Base-by-base conservation (phyloP, 2,797 vertebrate species). In the Geotria australis region DNA sequence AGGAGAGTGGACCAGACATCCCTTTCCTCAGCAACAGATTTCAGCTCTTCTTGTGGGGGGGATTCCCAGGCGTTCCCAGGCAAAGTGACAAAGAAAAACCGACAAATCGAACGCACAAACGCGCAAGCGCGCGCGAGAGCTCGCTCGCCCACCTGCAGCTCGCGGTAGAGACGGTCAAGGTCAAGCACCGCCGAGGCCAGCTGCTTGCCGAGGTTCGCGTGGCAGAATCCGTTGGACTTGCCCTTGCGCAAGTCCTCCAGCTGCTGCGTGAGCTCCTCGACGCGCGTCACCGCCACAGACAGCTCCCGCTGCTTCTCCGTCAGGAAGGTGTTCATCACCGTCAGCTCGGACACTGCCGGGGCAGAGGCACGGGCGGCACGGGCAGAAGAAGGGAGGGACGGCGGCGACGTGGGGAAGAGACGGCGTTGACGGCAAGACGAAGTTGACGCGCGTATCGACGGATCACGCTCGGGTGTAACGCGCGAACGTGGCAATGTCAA, bases 271-370 rank as follows among this genome's bases (percentile, higher is more conserved):
- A 96, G 76, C 61, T 88, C 82, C 63, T 96, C 84, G 47, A 91
- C 85, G 63, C 81, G 75, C 1, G 79, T 73, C 65, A 76, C 76
- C 0, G 88, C 88, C 61, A 76, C 69, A 62, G 84, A 73, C 58
- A 96, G 75, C 72, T 96, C 88, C 60, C 76, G 72, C 74, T 94
- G 85, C 70, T 94, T 96, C 66, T 82, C 81, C 74, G 85, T 83
- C 74, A 96, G 88, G 69, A 95, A 65, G 45, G 77, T 73, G 59
- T 74, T 85, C 82, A 93, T 83, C 75, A 88, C 83, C 63, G 86
- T 81, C 12, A 95, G 82, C 71, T 96, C 89, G 65, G 91, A 85
- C 79, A 86, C 85, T 95, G 65, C 13, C 67, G 48, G 24, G 12
- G 8, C 8, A 59, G 24, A 58, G 48, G 46, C n/a, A 14, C n/a